These are phyloP conservation scores for Trinectes maculatus DNA, from an alignment of 2,113 vertebrate genomes.

Conservation along the genomic window DNA sequence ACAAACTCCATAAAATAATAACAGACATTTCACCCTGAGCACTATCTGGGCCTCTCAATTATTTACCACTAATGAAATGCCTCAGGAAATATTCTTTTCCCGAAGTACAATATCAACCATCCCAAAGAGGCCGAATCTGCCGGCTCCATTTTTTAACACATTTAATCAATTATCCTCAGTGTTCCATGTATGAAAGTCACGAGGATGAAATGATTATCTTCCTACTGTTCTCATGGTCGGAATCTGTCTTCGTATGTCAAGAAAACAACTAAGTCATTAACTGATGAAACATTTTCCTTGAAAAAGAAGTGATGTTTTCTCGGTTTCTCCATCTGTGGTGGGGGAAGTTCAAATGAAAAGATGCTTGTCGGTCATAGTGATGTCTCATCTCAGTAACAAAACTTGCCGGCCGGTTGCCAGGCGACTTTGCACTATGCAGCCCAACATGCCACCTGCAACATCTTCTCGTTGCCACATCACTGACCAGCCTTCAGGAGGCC, in stretches of 20 bases:
- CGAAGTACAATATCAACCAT: slow-evolving; percentile 74
- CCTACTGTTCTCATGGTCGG: slow-evolving; percentile 24
- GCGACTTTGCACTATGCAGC: slow-evolving; percentile 28
- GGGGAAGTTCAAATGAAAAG: slow-evolving; percentile 33
- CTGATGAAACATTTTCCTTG: slow-evolving; percentile 27
- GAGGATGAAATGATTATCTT: slow-evolving; percentile 28
- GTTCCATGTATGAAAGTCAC: slow-evolving; percentile 57
- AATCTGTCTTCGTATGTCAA: slow-evolving; percentile 34
- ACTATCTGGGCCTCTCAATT: slow-evolving; percentile 75
- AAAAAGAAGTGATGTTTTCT: slow-evolving; percentile 14
- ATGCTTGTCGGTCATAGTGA: slow-evolving; percentile 24
- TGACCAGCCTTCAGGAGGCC: slow-evolving; percentile 20
- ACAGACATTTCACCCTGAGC: slow-evolving; percentile 77
- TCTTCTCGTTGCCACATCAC: slow-evolving; percentile 6
- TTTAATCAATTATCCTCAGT: slow-evolving; percentile 72
- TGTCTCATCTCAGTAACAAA: slow-evolving; percentile 13
- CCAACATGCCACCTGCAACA: slow-evolving; percentile 26
- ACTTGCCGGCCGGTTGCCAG: slow-evolving; percentile 29
- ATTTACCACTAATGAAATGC: slow-evolving; percentile 82
- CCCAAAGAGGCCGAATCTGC: slow-evolving; percentile 73
- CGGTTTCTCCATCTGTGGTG: slow-evolving; percentile 25
- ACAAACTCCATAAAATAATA: slow-evolving; percentile 83
- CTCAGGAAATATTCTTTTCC: slow-evolving; percentile 68
- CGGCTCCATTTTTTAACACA: slow-evolving; percentile 76
- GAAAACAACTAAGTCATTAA: slow-evolving; percentile 25